Evolutionary conservation across 2,113 vertebrate genomes (phyloP).

Genomic region (Ramphastos sulfuratus): DNA sequence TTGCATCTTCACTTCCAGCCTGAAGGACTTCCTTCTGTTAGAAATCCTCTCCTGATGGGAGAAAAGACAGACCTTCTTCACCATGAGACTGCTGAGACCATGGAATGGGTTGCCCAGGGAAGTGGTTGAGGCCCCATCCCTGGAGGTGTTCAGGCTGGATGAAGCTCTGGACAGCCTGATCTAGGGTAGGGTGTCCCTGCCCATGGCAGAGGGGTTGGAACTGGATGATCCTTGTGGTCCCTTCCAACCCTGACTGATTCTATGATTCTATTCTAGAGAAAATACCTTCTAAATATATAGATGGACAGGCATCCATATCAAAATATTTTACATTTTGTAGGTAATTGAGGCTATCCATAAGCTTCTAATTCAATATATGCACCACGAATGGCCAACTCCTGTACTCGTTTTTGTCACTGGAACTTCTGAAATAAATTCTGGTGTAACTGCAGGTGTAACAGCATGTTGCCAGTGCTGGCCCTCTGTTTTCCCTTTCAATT

Average conservation of each 20-base stretch:
- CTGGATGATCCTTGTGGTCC: too few species aligned
- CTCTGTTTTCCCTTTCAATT: background rate
- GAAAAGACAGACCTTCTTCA: background rate
- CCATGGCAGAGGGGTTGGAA: too few species aligned
- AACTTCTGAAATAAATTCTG: background rate
- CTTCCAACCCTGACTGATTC: too few species aligned
- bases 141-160: too few species aligned
- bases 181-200: too few species aligned
- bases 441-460: background rate
- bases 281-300: background rate
- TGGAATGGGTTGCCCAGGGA: too few species aligned
- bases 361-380: background rate
- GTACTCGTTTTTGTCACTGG: background rate
- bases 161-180: too few species aligned
- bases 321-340: background rate
- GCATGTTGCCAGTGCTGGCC: background rate
- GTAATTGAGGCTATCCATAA: background rate
- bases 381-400: background rate
- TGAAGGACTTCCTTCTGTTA: background rate
- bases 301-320: background rate
- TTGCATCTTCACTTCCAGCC: background rate
- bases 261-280: too few species aligned
- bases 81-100: too few species aligned
- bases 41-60: background rate
- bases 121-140: too few species aligned